Percentiles rank a stretch among this genome's conserved stretches.
These are phyloP conservation scores for Sycophila texana DNA, from an alignment of 2,888 invertebrate species.

Conservation along the genomic window DNA sequence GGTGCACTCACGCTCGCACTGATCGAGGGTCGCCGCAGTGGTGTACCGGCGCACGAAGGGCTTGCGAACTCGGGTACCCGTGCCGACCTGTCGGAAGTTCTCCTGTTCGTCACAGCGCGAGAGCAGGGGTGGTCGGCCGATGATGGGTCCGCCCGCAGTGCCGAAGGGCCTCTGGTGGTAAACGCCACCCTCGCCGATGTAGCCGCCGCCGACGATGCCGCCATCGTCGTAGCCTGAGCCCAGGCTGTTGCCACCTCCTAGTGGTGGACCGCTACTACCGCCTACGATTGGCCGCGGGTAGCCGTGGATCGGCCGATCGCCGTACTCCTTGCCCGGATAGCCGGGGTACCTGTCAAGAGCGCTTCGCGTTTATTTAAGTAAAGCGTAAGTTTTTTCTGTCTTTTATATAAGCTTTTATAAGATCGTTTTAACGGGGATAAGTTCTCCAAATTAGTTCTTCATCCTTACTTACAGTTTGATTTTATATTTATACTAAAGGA, in stretches of 20 bases:
- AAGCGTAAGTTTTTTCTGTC: no score
- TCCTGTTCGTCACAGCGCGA: conserved; percentile 88
- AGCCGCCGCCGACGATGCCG: conserved; percentile 70
- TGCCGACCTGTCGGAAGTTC: conserved; percentile 88
- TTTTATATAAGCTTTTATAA: no score
- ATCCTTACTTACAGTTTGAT: no score
- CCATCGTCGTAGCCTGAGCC: conserved; percentile 72
- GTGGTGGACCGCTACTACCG: conserved; percentile 60
- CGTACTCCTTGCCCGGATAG: conserved; percentile 60
- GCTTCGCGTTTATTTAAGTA: not conserved
- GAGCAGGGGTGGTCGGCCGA: conserved; percentile 74
- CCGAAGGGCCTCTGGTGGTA: conserved; percentile 69
- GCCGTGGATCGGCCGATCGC: conserved; percentile 55
- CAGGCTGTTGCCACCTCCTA: conserved; percentile 61
- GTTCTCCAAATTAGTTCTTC: no score
- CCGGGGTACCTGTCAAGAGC: conserved; percentile 51
- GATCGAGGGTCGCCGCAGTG: conserved; percentile 84
- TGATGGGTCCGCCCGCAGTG: conserved; percentile 73
- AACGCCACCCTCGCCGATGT: conserved; percentile 71
- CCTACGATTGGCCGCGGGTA: not conserved
- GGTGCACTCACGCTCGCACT: conserved; percentile 88
- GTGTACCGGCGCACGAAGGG: conserved; percentile 86
- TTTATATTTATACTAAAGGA: no score
- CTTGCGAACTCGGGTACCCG: conserved; percentile 86
- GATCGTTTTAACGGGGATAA: no score